A percentile compares a stretch with the other conserved stretches of the same genome.
Conservation (phyloP, 2,113 vertebrate genomes). For the Charina bottae region DNA sequence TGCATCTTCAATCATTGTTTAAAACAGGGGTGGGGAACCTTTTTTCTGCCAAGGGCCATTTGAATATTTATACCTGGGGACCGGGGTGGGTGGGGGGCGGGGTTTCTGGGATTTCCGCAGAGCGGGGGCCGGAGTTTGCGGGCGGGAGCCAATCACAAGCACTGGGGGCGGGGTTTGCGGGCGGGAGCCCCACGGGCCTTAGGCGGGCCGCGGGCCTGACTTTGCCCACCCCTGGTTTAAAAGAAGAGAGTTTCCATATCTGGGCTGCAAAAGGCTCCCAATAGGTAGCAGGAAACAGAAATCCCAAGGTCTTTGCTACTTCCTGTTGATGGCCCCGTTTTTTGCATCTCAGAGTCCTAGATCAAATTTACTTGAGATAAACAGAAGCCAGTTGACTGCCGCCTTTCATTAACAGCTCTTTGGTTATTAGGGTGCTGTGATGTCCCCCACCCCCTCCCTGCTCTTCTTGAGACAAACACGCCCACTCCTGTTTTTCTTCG, state of each 20-base stretch:
- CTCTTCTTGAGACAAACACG: background rate
- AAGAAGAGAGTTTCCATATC: background rate
- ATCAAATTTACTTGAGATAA: background rate
- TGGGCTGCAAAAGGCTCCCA: background rate
- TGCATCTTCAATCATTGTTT: background rate
- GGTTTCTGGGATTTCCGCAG: no score
- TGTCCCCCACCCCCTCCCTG: background rate
- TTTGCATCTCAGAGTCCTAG: background rate
- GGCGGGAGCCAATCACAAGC: no score
- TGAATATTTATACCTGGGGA: no score
- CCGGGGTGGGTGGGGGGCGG: no score
- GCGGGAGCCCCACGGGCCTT: no score
- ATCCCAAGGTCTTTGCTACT: background rate
- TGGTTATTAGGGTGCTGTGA: background rate
- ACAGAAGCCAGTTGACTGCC: background rate
- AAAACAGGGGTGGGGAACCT: no score
- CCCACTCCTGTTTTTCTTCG: background rate
- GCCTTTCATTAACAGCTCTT: no score
- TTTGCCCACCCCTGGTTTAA: no score
- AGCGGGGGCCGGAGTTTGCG: no score
- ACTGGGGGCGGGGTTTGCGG: no score
- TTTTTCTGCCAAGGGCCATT: no score
- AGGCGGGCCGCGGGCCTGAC: no score
- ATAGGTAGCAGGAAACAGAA: background rate
- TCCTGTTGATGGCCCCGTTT: background rate